A percentile compares a stretch with the other conserved stretches of the same genome.
Evolutionary conservation across 2,888 invertebrate genomes (phyloP).

Genomic region (Drosophila mulleri): DNA sequence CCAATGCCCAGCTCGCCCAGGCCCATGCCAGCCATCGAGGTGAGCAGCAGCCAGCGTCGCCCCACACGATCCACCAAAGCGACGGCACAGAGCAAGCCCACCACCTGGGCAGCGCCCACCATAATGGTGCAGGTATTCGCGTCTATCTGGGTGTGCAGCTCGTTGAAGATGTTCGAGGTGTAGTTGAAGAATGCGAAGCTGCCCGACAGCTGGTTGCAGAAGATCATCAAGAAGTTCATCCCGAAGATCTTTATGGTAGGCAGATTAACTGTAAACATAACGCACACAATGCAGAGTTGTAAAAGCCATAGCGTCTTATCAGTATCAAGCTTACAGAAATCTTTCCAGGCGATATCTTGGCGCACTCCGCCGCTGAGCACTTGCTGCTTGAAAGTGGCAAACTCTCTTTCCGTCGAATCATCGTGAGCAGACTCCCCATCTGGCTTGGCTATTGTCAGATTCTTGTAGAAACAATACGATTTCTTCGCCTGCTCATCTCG

Average conservation of each 20-base stretch:
- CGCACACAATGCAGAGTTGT: constrained; percentile 1
- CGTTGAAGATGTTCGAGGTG: constrained; percentile 75
- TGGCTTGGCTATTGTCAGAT: constrained; percentile 35
- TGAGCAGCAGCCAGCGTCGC: constrained; percentile 69
- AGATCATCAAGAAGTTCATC: constrained; percentile 62
- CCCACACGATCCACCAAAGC: constrained; percentile 74
- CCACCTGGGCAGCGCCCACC: constrained; percentile 71
- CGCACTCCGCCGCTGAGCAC: constrained; percentile 55
- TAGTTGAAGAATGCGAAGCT: constrained; percentile 79
- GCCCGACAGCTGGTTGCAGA: constrained; percentile 77
- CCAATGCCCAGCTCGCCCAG: constrained; percentile 70
- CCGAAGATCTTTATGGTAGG: constrained; percentile 67
- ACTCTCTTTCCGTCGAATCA: constrained; percentile 56
- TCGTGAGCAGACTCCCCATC: constrained; percentile 43
- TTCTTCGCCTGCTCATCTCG: constrained; percentile 66
- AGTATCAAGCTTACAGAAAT: constrained; percentile 73
- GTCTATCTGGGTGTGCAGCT: constrained; percentile 65
- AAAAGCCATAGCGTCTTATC: neutral
- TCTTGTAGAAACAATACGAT: constrained; percentile 79
- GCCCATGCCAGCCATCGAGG: constrained; percentile 71
- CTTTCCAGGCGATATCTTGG: constrained; percentile 49
- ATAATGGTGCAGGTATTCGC: constrained; percentile 77
- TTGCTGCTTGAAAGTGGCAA: constrained; percentile 66
- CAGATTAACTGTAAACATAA: constrained; percentile 59
- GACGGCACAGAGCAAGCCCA: constrained; percentile 70